Base-by-base conservation (phyloP, 2,113 vertebrate species). In the Gulo gulo region DNA sequence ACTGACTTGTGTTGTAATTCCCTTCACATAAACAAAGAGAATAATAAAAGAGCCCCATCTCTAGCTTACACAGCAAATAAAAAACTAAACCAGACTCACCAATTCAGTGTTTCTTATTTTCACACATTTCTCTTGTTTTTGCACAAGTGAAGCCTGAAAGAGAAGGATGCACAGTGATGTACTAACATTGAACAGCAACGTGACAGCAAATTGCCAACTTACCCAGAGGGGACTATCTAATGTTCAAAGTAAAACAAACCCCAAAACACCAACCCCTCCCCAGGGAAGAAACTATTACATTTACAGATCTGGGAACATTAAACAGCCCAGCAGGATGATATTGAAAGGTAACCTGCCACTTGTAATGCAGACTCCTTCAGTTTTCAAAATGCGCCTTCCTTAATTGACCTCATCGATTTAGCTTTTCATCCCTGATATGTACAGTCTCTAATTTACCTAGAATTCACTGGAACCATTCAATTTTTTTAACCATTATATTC, bases 401-500 rank as follows among this genome's bases (percentile, higher is more conserved):
- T 96, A 52, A 24, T 2, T 59, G 67, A 90, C 92, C 47, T 76
- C 67, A 87, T 89, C 39, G 47, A 31, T 83, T 86, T 85, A 63
- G 20, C 31, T 91, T 79, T 61, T 80, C 13, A 31, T 16, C 69
- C 47, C 21, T 29, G 52, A 21, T 42, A 29, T 71, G 4, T 8
- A n/a, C 21, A 31, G 16, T 65, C 52, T 90, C 69, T 26, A 26
- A 52, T 86, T 63, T 84, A 78, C 90, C 92, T 91, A 86, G 69
- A 88, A 83, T 83, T 97, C 57, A 61, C 52, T 42, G 52, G 34
- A 91, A 96, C 21, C 61, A 29, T 91, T 87, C 83, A 50, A 31
- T 90, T 52, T 79, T 93, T 79, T 93, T 82, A 12, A 50, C 29
- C 80, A 79, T 90, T 92, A 92, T 76, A 61, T 87, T 90, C 6